A percentile compares a stretch with the other conserved stretches of the same genome.
These are phyloP conservation scores for Heliothis virescens DNA, from an alignment of 1,140 invertebrate species.

Conservation along the genomic window DNA sequence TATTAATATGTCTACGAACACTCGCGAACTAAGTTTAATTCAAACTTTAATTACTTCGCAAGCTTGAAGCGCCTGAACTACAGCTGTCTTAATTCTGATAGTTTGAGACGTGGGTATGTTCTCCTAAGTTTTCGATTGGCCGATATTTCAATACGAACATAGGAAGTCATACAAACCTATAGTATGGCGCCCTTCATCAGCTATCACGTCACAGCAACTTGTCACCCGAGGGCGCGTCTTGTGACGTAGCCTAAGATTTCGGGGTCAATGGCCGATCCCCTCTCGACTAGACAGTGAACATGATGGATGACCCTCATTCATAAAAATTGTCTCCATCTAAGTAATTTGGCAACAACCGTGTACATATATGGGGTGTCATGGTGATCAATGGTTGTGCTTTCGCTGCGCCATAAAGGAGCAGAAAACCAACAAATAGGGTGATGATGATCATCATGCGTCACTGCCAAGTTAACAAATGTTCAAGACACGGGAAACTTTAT, in stretches of 20 bases:
- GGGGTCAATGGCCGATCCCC: constrained; percentile 26
- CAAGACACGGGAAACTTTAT: too few species aligned
- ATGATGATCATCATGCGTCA: not conserved
- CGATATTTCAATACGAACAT: constrained; percentile 28
- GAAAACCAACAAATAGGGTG: too few species aligned
- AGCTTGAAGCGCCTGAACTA: not conserved
- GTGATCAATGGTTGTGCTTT: too few species aligned
- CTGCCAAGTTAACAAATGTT: not conserved
- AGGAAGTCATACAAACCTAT: constrained; percentile 34
- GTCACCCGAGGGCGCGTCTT: constrained; percentile 43
- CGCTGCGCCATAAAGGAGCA: too few species aligned
- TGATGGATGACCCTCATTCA: constrained; percentile 8
- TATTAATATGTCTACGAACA: not conserved
- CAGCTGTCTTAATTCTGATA: not conserved
- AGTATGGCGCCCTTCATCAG: constrained; percentile 37
- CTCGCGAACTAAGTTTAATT: not conserved
- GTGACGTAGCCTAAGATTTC: constrained; percentile 42
- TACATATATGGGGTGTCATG: not conserved
- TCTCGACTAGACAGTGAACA: constrained; percentile 3
- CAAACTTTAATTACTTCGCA: constrained; percentile 6
- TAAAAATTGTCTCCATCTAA: constrained; percentile 10
- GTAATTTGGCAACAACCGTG: constrained; percentile 4
- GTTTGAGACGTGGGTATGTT: not conserved
- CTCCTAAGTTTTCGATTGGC: constrained; percentile 1
- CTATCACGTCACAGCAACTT: not conserved